phyloP scores from a whole-genome alignment of 1,140 invertebrate species.

The Plectus sambesii region DNA sequence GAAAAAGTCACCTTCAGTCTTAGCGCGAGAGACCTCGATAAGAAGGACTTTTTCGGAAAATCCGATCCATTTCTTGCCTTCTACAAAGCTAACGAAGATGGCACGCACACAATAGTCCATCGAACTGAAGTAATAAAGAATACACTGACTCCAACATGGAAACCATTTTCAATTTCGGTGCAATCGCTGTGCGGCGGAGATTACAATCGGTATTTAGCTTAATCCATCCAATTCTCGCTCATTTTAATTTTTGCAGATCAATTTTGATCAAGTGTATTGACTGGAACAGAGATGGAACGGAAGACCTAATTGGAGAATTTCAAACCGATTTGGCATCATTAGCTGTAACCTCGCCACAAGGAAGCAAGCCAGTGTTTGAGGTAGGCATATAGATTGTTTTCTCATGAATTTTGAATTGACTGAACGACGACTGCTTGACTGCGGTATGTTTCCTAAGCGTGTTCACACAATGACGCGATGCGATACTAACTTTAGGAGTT shows the following conservation, averaged over 20 bases:
- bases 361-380: too few species aligned
- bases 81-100: conserved; percentile 48
- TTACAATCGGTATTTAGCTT: conserved; percentile 51
- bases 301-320: not conserved
- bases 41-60: conserved; percentile 52
- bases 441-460: too few species aligned
- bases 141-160: conserved; percentile 53
- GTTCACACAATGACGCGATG: too few species aligned
- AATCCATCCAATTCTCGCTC: not conserved
- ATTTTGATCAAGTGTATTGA: not conserved
- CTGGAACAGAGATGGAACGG: not conserved
- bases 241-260: not conserved
- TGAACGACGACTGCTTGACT: too few species aligned
- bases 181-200: conserved; percentile 55
- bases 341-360: too few species aligned
- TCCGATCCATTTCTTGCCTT: conserved; percentile 51
- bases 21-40: conserved; percentile 48
- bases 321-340: not conserved
- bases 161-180: conserved; percentile 50
- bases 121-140: conserved; percentile 52
- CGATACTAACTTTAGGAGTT: too few species aligned
- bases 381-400: too few species aligned
- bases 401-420: too few species aligned
- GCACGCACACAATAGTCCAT: conserved; percentile 45
- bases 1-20: conserved; percentile 50